Base-by-base conservation (phyloP, 2,888 invertebrate genomes). In the Malacosoma neustria region DNA sequence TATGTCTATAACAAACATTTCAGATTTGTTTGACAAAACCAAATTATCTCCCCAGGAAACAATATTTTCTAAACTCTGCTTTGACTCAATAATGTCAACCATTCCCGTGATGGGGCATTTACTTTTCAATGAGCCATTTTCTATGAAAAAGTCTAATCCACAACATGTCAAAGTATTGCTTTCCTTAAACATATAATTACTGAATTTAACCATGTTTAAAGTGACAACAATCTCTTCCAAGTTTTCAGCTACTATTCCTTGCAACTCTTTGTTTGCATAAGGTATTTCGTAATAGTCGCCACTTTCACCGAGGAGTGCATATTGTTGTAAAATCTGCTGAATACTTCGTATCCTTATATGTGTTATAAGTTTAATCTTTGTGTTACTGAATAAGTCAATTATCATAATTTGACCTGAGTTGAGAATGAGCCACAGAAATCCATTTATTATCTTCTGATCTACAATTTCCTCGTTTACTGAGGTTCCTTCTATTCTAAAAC, bases 1-100 rank as follows among this genome's bases (percentile, higher is more conserved):
- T 7, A 72, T 36, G 48, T 75, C 62, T 2, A 75, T 43, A 33
- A 77, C 46, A 71, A 70, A 77, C 71, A 85, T 79, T 36, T 61
- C 61, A 3, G 39, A 45, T 36, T 62, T 45, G 42, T 61, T 58
- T 13, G 63, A 46, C 14, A 79, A 35, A 30, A 84, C 51, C 13
- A 60, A 48, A 11, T 51, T 39, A 32, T 74, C 61, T 42, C 53
- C 61, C 84, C 82, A 84, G 31, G 54, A 45, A 11, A 63, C 41
- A 32, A 69, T 38, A 44, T 65, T 46, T 14, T 63, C 51, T 29
- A 73, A 38, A 31, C 51, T 38, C 11, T 42, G 35, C 42, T 49
- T 53, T 3, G 57, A 41, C 12, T 40, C 34, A 37, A 73, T 40
- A 14, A 39, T 46, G 46, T 76, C 70, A 37, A 38, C 39, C 37